A percentile compares a stretch with the other conserved stretches of the same genome.
These are phyloP conservation scores for Kryptolebias marmoratus DNA, from an alignment of 2,113 vertebrate genomes.

Conservation along the genomic window DNA sequence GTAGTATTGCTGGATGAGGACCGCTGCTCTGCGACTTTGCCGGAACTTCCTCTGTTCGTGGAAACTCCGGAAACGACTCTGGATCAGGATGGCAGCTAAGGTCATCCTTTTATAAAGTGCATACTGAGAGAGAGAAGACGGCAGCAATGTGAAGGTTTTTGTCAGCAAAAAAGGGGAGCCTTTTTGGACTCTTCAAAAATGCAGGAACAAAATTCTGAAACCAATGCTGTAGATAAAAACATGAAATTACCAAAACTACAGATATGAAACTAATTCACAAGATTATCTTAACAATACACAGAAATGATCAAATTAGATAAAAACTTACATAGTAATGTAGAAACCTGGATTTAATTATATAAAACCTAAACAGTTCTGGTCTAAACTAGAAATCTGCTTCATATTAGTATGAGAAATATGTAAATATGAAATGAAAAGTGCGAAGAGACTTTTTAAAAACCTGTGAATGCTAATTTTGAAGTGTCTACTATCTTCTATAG, in stretches of 20 bases:
- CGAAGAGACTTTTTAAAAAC: background rate
- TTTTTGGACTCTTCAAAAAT: too few relatives aligned
- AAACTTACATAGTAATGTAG: too few relatives aligned
- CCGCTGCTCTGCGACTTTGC: slow-evolving; percentile 94
- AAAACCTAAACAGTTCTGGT: too few relatives aligned
- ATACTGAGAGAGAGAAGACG: slow-evolving; percentile 83
- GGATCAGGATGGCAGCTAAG: slow-evolving; percentile 98
- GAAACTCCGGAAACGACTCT: slow-evolving; percentile 99
- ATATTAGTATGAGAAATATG: too few relatives aligned
- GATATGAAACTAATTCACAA: too few relatives aligned
- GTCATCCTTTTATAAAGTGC: slow-evolving; percentile 99
- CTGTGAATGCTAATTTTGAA: background rate
- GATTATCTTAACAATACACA: too few relatives aligned
- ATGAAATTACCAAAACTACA: too few relatives aligned
- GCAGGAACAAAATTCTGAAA: background rate
- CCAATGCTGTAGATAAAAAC: background rate
- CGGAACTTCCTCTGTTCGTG: slow-evolving; percentile 97
- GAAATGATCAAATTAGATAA: too few relatives aligned
- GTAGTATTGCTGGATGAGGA: slow-evolving; percentile 99
- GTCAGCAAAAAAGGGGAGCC: background rate
- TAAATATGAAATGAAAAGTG: background rate
- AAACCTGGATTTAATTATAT: too few relatives aligned
- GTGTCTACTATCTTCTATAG: background rate
- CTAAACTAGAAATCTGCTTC: too few relatives aligned
- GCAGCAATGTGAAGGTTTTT: background rate